A percentile compares a stretch with the other conserved stretches of the same genome.
phyloP scores from a whole-genome alignment of 2,888 invertebrate species.

The Lasiommata megera region DNA sequence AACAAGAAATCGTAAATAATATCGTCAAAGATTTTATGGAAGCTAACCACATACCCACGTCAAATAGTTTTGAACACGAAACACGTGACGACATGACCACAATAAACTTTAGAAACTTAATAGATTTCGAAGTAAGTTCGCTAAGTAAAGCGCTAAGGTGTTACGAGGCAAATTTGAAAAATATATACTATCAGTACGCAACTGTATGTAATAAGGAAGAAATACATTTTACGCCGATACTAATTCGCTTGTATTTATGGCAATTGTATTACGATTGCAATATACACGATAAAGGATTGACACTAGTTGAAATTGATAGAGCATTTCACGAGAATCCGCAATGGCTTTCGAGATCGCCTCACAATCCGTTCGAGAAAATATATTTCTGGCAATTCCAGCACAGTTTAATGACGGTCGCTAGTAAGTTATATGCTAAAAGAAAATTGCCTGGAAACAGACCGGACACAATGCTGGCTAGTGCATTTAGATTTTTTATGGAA shows the following conservation, averaged over 20 bases:
- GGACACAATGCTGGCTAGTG: constrained; percentile 73
- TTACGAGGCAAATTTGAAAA: constrained; percentile 69
- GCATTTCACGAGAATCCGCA: constrained; percentile 69
- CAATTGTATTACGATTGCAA: constrained; percentile 82
- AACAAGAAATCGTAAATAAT: constrained; percentile 45
- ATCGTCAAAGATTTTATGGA: constrained; percentile 56
- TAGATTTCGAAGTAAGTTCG: constrained; percentile 67
- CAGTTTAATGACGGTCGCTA: constrained; percentile 75
- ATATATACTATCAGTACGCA: constrained; percentile 78
- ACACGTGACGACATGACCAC: constrained; percentile 18
- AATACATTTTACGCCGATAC: constrained; percentile 59
- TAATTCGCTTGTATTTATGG: constrained; percentile 81
- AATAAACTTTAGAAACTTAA: constrained; percentile 43
- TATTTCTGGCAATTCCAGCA: constrained; percentile 84
- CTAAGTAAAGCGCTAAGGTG: constrained; percentile 66
- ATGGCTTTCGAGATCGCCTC: constrained; percentile 64
- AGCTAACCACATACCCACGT: constrained; percentile 46
- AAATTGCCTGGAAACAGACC: constrained; percentile 53
- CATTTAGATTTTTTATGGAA: constrained; percentile 78
- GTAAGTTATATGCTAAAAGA: constrained; percentile 64
- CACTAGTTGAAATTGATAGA: constrained; percentile 75
- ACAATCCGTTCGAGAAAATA: constrained; percentile 82
- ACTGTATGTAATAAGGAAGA: constrained; percentile 62
- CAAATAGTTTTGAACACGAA: constrained; percentile 22
- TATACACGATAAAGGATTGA: constrained; percentile 69